phyloP scores from a whole-genome alignment of 2,113 vertebrate species.

The Tachysurus fulvidraco region DNA sequence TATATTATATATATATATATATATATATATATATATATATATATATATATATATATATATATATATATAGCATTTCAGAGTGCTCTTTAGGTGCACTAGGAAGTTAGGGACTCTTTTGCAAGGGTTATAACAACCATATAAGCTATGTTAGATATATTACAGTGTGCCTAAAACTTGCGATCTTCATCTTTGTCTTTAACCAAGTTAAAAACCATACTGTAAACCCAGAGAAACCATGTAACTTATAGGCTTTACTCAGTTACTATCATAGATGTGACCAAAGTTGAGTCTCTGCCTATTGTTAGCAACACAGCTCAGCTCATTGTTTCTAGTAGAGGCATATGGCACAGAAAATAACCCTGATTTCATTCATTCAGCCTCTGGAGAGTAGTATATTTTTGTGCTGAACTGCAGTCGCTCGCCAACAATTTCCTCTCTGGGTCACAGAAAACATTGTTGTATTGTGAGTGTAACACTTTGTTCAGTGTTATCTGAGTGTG shows the following conservation, averaged over 20 bases:
- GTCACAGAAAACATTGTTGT: background rate
- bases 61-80: background rate
- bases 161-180: background rate
- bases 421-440: background rate
- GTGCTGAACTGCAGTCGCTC: background rate
- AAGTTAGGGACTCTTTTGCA: background rate
- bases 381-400: background rate
- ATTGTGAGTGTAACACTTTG: conserved; percentile 13
- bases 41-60: too few species aligned
- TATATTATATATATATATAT: too few species aligned
- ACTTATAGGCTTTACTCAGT: background rate
- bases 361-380: conserved; percentile 29
- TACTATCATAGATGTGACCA: background rate
- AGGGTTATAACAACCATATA: background rate
- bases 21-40: too few species aligned
- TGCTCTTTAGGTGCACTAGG: background rate
- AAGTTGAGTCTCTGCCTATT: background rate
- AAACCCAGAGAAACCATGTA: background rate
- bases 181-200: background rate
- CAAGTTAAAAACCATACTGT: background rate
- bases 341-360: conserved; percentile 12
- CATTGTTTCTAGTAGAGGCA: conserved; percentile 5
- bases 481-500: conserved; percentile 15
- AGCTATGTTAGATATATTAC: background rate
- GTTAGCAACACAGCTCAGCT: background rate